phyloP scores from a whole-genome alignment of 1,140 invertebrate genomes.

The Probaryconus sp. region DNA sequence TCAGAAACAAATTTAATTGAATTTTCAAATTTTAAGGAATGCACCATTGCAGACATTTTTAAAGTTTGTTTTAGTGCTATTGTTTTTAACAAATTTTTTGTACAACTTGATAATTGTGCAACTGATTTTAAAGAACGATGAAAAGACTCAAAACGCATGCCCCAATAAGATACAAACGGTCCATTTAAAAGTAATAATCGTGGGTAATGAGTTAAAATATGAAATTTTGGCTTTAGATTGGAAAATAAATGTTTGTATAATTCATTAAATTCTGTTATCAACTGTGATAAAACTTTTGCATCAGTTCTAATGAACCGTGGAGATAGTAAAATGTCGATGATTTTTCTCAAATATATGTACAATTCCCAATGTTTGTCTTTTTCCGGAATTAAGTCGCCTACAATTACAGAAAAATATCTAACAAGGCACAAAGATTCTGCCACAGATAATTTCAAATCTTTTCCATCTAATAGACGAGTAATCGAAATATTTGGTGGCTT shows the following conservation, averaged over 20 bases:
- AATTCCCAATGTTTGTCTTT: constrained; percentile 18
- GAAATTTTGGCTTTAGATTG: constrained; percentile 10
- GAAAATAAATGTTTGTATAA: constrained; percentile 1
- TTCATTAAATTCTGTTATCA: constrained; percentile 6
- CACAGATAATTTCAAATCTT: constrained; percentile 2
- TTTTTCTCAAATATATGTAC: constrained; percentile 7
- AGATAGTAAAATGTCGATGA: constrained; percentile 18
- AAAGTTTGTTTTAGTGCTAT: background rate
- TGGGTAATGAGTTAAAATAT: background rate
- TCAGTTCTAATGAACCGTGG: background rate
- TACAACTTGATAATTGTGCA: background rate
- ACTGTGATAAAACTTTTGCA: background rate
- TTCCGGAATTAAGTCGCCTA: constrained; percentile 5
- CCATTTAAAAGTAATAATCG: too few species aligned
- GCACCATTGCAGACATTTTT: background rate
- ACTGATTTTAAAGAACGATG: background rate
- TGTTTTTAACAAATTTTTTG: background rate
- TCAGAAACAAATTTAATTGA: too few species aligned
- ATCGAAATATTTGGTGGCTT: background rate
- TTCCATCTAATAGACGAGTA: background rate
- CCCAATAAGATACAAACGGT: background rate
- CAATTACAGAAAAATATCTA: constrained; percentile 8
- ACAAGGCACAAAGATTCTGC: constrained; percentile 11
- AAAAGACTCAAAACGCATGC: background rate
- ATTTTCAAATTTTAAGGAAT: constrained; percentile 5